phyloP scores from a whole-genome alignment of 2,888 invertebrate genomes.

The Apodemia duryi region DNA sequence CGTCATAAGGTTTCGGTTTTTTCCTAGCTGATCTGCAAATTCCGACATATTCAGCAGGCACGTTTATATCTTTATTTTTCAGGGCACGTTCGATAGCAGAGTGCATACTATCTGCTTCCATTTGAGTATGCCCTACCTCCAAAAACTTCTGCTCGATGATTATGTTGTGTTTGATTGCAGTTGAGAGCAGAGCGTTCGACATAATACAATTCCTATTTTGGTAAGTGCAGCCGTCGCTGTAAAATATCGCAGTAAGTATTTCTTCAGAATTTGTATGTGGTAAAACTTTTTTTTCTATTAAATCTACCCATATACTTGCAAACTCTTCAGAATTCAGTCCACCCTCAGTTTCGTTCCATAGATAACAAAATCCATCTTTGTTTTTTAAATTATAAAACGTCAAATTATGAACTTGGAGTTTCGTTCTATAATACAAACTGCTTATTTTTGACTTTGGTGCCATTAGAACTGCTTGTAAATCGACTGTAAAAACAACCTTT shows the following conservation, averaged over 20 bases:
- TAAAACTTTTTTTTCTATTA: conserved; percentile 5
- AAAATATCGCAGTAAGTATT: background rate
- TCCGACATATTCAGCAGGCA: no score
- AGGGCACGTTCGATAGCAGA: no score
- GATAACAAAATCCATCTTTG: conserved; percentile 13
- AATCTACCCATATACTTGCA: conserved; percentile 1
- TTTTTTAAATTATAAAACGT: conserved; percentile 1
- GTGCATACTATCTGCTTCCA: no score
- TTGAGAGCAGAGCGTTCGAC: no score
- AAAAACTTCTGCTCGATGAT: no score
- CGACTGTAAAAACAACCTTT: background rate
- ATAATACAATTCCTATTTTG: no score
- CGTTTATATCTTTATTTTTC: no score
- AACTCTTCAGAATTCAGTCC: conserved; percentile 9
- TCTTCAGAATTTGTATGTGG: background rate
- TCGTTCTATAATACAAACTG: conserved; percentile 8
- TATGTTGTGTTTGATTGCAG: no score
- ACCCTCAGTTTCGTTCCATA: conserved; percentile 13
- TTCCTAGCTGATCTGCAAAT: no score
- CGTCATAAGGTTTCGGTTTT: no score
- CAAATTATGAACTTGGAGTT: conserved; percentile 10
- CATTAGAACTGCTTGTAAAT: conserved; percentile 10
- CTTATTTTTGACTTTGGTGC: background rate
- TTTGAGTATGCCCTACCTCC: no score
- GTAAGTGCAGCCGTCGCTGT: background rate